Evolutionary conservation across 2,113 vertebrate genomes (phyloP).

Genomic region (Colinus virginianus): DNA sequence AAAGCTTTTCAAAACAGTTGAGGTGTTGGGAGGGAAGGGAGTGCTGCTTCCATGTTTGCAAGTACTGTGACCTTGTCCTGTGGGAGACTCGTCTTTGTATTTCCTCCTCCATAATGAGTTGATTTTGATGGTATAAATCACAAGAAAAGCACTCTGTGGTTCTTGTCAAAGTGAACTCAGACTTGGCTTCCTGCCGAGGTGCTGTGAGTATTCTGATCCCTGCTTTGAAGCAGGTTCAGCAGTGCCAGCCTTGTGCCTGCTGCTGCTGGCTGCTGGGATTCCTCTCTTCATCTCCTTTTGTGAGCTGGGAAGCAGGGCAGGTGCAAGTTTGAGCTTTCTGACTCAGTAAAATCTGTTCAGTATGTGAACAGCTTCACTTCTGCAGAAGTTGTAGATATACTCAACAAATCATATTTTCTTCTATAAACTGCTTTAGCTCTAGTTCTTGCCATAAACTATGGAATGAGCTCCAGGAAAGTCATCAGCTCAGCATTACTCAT

Average conservation of each 20-base stretch:
- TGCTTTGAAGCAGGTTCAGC: not conserved
- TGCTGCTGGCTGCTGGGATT: not conserved
- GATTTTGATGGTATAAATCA: not conserved
- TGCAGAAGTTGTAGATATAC: not conserved
- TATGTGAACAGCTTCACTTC: not conserved
- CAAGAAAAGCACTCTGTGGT: not conserved
- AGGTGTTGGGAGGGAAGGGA: not conserved
- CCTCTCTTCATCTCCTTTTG: not conserved
- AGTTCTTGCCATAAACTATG: not conserved
- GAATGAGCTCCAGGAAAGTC: not conserved
- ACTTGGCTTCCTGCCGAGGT: not conserved
- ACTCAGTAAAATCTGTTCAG: not conserved
- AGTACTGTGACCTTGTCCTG: not conserved
- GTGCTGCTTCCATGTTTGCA: not conserved
- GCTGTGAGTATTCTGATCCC: not conserved
- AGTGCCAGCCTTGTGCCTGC: rapidly evolving
- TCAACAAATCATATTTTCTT: not conserved
- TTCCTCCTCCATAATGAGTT: not conserved
- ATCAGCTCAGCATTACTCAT: not conserved
- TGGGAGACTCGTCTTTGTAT: not conserved
- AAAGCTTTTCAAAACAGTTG: not conserved
- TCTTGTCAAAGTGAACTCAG: not conserved
- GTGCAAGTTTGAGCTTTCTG: not conserved
- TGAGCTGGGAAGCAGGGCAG: not conserved
- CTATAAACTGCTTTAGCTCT: not conserved